Evolutionary conservation across 2,797 vertebrate species (phyloP), one percentile per base, ranked within the genome.

Genomic region (Cetoscarus ocellatus): DNA sequence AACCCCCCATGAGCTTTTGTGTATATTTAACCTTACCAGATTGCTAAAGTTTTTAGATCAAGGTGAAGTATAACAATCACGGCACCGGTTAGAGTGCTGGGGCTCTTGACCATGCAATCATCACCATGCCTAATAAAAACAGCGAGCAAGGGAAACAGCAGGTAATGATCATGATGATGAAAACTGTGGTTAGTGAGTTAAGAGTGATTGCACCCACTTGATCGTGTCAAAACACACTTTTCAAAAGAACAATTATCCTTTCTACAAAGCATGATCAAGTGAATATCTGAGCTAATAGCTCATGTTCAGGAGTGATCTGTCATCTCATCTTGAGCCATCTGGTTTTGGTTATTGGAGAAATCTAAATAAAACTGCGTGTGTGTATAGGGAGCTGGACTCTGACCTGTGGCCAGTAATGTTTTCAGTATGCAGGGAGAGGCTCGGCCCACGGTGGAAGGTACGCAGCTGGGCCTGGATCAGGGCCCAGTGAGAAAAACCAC

Each of bases 401-500:
- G 91, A 92, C 93, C 91, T 76, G 61, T 67, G 75, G 86, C 83
- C 88, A 83, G 76, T 92, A 91, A 93, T 92, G 87, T 86, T 85
- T 92, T 91, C 91, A 93, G 90, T 90, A 90, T 93, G 91, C 83
- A 88, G 86, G 82, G 89, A 91, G 88, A 85, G 85, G 86, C 80
- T 84, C 76, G 71, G 85, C 91, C 91, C 87, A 91, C 83, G 53
- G 54, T 84, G 84, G 84, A 87, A 86, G 85, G 85, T 89, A 80
- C 87, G 86, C 91, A 93, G 93, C 91, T 93, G 91, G 90, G 82
- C 84, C 85, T 86, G 88, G 90, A 92, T 68, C 79, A 13, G 49
- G 78, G 87, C 89, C 88, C 87, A 90, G 83, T 18, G 76, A 88
- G 87, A 82, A 83, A 86, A 39, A 86, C 79, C 73, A 64, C 87